Base-by-base conservation (phyloP, 2,888 invertebrate genomes). In the Hofmannophila pseudospretella region DNA sequence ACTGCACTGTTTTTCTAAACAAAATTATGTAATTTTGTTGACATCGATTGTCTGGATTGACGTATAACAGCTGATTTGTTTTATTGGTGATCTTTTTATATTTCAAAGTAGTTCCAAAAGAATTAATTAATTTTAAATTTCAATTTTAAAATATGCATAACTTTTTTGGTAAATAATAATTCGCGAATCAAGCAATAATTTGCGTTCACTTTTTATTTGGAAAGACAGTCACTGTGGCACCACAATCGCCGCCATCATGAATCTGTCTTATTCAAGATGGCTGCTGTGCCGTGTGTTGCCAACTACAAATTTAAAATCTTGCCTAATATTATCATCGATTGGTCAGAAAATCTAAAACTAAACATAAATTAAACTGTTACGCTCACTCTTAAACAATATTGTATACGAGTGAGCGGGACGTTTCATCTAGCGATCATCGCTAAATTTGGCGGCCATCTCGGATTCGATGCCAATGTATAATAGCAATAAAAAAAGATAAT, bases 11-110 rank as follows among this genome's bases (percentile, higher is more conserved):
- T 85, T 84, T 85, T 80, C 78, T 80, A 86, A 85, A 80, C 84
- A 88, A 88, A 86, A 88, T 88, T 86, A 88, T 81, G 79, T 85
- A 88, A 88, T 88, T 85, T 85, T 85, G 86, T 87, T 88, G 88
- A 88, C 88, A 88, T 88, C 84, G 87, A 88, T 38, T 36, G 25
- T 39, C 36, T 34, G 27, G 33, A 41, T 84, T 87, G 87, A 86
- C 85, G 84, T 78, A 76, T 86, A 86, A 87, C 88, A 87, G 87
- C 88, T 86, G 86, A 87, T 88, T 81, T 79, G 76, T 73, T 84
- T 76, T 80, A 81, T 78, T 81, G 70, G 63, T 68, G 70, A 71
- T 74, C 78, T 80, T 77, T 81, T 81, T 65, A 67, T 58, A 56
- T 54, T 67, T 55, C 42, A 44, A 54, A 57, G 37, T 45, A 39